phyloP scores from a whole-genome alignment of 37 sponge, comb jelly and placozoan genomes.

The Spongilla lacustris region DNA sequence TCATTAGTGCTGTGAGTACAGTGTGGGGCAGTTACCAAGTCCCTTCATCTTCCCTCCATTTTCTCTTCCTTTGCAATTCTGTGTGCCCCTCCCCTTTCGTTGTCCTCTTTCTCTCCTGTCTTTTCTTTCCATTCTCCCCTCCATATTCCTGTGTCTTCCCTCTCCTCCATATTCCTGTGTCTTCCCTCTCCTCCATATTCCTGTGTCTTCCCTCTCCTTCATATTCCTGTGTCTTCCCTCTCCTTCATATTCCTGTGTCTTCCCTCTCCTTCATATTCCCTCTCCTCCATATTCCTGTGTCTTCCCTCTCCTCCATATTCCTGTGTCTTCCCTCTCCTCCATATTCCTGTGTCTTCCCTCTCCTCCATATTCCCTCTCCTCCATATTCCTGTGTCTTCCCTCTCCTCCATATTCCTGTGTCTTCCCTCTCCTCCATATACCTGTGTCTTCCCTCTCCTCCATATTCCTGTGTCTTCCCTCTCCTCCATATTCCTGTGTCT shows the following conservation, averaged over 20 bases:
- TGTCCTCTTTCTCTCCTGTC: neutral
- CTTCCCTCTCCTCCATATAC: neutral
- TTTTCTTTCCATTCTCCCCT: neutral
- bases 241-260: neutral
- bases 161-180: too few relatives aligned
- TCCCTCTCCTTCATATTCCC: neutral
- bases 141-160: neutral
- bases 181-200: neutral
- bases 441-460: too few relatives aligned
- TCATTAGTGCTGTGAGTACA: constrained; percentile 48
- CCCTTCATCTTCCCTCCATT: neutral
- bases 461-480: neutral
- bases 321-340: neutral
- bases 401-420: neutral
- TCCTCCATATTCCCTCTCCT: too few relatives aligned
- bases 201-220: neutral
- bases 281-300: neutral
- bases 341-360: too few relatives aligned
- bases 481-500: neutral
- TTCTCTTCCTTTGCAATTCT: neutral
- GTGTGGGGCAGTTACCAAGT: too few relatives aligned
- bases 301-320: neutral
- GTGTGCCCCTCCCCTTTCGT: neutral
- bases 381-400: too few relatives aligned
- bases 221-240: neutral